A percentile compares a stretch with the other conserved stretches of the same genome.
phyloP scores from a whole-genome alignment of 1,140 invertebrate species.

The Andricus grossulariae region DNA sequence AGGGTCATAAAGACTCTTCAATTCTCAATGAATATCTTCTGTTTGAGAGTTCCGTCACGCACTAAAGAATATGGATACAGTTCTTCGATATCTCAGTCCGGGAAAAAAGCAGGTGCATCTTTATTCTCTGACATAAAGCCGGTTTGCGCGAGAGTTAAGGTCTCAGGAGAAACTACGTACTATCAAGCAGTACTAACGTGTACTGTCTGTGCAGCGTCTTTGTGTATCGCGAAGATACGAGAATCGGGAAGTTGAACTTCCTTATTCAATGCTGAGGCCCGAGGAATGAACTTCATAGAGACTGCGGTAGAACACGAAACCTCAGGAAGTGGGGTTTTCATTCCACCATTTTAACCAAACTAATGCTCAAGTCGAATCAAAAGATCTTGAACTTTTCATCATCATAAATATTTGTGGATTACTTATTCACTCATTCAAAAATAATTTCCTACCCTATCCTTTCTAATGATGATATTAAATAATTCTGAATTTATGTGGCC shows the following conservation, averaged over 20 bases:
- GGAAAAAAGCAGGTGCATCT: slow-evolving; percentile 59
- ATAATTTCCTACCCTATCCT: background rate
- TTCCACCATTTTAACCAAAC: slow-evolving; percentile 26
- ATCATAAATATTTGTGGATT: slow-evolving; percentile 5
- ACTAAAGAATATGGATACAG: slow-evolving; percentile 30
- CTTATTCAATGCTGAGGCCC: slow-evolving; percentile 53
- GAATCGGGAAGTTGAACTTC: slow-evolving; percentile 58
- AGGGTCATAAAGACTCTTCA: slow-evolving; percentile 1
- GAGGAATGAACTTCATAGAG: slow-evolving; percentile 37
- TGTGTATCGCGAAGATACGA: slow-evolving; percentile 51
- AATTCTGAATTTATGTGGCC: too few relatives aligned
- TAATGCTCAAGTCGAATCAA: slow-evolving; percentile 6
- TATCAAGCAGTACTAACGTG: slow-evolving; percentile 48
- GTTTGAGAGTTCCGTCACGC: slow-evolving; percentile 11
- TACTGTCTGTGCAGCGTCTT: slow-evolving; percentile 53
- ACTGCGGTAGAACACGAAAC: slow-evolving; percentile 27
- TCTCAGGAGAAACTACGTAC: slow-evolving; percentile 32
- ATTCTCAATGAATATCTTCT: slow-evolving; percentile 1
- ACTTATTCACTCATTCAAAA: background rate
- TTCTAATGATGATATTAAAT: background rate
- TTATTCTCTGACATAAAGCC: slow-evolving; percentile 54
- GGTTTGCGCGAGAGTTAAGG: slow-evolving; percentile 54
- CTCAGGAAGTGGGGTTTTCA: slow-evolving; percentile 16
- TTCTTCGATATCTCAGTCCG: slow-evolving; percentile 48
- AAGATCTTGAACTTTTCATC: slow-evolving; percentile 23